A percentile compares a stretch with the other conserved stretches of the same genome.
phyloP scores from a whole-genome alignment of 2,113 vertebrate genomes.

The Eleginops maclovinus region DNA sequence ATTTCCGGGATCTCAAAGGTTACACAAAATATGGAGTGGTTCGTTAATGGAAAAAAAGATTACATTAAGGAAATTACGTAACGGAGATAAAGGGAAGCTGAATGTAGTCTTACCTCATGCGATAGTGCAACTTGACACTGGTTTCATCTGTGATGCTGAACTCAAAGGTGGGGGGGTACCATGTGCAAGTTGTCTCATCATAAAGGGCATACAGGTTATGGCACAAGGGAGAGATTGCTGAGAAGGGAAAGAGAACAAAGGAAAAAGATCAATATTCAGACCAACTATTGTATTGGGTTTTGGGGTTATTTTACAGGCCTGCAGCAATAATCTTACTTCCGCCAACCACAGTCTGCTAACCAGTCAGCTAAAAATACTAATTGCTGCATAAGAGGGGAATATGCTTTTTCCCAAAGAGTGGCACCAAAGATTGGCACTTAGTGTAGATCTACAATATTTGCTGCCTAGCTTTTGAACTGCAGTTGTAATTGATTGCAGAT shows the following conservation, averaged over 20 bases:
- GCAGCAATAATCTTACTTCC: too few relatives aligned
- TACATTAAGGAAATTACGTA: neutral
- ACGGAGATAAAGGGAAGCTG: neutral
- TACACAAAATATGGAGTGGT: neutral
- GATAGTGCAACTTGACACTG: constrained; percentile 89
- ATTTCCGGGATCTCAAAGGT: neutral
- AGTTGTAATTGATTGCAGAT: constrained; percentile 1
- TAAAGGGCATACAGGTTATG: constrained; percentile 95
- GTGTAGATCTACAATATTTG: neutral
- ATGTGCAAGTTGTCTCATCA: constrained; percentile 86
- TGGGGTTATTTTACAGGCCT: neutral
- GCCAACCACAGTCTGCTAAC: neutral
- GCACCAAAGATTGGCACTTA: neutral
- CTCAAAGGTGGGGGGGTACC: constrained; percentile 92
- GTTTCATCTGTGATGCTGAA: constrained; percentile 90
- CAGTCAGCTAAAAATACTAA: neutral
- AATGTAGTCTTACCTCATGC: constrained; percentile 91
- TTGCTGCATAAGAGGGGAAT: neutral
- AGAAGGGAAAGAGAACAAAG: constrained; percentile 3
- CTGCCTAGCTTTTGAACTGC: neutral
- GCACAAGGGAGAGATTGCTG: constrained; percentile 95
- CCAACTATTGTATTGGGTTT: neutral
- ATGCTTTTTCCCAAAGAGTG: neutral
- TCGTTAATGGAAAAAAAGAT: neutral
- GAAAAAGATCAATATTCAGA: constrained; percentile 13